Conservation (phyloP, 2,888 invertebrate species). For the Calameuta filiformis region DNA sequence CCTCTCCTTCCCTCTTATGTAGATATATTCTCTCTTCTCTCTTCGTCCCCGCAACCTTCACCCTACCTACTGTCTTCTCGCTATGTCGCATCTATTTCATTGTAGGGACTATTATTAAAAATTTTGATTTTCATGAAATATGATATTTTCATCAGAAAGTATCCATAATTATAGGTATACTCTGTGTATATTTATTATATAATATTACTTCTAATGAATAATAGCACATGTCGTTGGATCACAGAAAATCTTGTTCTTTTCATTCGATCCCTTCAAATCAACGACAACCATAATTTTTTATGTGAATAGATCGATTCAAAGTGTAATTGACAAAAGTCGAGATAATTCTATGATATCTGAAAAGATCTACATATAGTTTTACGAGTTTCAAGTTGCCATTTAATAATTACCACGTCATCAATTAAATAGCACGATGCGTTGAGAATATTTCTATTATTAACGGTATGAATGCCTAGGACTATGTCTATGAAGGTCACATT, state of each 20-base stretch:
- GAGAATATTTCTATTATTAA: not conserved
- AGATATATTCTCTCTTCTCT: not conserved
- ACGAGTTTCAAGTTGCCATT: not conserved
- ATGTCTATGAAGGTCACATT: not conserved
- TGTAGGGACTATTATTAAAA: not conserved
- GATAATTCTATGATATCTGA: not conserved
- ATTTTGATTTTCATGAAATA: not conserved
- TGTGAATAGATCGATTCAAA: not conserved
- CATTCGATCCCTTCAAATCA: not conserved
- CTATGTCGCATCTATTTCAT: not conserved
- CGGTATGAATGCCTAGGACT: not conserved
- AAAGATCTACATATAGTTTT: not conserved
- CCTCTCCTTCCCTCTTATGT: not conserved
- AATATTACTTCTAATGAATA: not conserved
- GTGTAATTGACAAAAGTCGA: not conserved
- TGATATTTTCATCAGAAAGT: not conserved
- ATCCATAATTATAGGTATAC: not conserved
- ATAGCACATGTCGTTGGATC: not conserved
- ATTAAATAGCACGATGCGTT: no score
- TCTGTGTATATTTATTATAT: not conserved
- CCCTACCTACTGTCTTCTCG: not conserved
- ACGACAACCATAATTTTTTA: not conserved
- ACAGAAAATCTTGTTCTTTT: not conserved
- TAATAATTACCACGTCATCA: no score
- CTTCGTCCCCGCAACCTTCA: not conserved